Evolutionary conservation across 2,113 vertebrate species (phyloP).

Genomic region (Scopus umbretta): DNA sequence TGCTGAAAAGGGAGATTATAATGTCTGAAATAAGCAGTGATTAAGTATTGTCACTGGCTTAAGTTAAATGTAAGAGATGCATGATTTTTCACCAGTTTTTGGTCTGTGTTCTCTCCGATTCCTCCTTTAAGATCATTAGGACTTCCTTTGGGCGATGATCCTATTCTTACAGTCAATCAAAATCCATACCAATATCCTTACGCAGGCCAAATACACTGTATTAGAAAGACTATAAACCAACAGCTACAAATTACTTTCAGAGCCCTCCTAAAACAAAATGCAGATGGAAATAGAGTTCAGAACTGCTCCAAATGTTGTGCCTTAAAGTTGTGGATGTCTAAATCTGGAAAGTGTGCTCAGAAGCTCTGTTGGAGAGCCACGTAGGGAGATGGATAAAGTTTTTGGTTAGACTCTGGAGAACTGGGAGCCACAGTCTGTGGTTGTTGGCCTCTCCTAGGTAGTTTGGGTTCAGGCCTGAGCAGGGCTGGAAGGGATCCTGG

Average conservation of each 20-base stretch:
- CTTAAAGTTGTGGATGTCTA: not conserved
- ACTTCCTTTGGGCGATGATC: conserved; percentile 25
- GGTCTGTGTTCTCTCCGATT: not conserved
- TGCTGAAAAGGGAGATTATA: not conserved
- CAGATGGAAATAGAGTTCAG: conserved; percentile 22
- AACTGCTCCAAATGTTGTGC: not conserved
- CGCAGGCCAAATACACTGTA: not conserved
- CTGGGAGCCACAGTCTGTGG: not conserved
- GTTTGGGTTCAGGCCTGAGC: not conserved
- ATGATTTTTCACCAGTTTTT: not conserved
- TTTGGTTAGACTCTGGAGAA: not conserved
- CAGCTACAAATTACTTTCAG: conserved; percentile 48
- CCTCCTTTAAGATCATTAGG: not conserved
- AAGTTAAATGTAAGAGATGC: not conserved
- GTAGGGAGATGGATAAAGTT: not conserved
- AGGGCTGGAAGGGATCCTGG: not conserved
- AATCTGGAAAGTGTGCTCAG: not conserved
- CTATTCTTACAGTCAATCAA: conserved; percentile 49
- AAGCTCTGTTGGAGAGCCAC: not conserved
- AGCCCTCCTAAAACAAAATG: conserved; percentile 25
- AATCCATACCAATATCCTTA: conserved; percentile 15
- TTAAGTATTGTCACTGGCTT: not conserved
- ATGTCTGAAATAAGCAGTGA: not conserved
- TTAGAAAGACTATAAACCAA: conserved; percentile 23
- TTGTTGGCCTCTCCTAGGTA: not conserved